Conservation (phyloP, 2,113 vertebrate species). For the Budorcas taxicolor region DNA sequence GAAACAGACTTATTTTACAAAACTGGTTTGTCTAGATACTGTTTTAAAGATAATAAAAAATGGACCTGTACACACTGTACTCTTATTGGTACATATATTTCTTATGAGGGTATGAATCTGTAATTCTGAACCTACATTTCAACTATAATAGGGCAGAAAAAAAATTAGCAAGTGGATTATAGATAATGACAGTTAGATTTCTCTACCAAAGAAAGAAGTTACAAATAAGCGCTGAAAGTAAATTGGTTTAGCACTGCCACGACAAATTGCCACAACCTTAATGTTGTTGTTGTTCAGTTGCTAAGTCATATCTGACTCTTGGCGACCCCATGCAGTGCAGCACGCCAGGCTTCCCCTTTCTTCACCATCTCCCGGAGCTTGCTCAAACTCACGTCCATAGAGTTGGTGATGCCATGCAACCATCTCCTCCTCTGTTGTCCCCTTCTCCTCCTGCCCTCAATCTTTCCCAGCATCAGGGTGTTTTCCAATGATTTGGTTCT, state of each 20-base stretch:
- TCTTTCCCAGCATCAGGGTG: not conserved
- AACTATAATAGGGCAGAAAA: not conserved
- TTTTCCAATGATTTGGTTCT: not conserved
- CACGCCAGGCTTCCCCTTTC: not conserved
- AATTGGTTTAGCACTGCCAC: not conserved
- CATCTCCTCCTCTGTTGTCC: not conserved
- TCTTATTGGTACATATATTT: not conserved
- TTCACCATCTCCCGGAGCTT: not conserved
- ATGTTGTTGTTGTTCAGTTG: not conserved
- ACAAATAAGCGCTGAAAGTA: not conserved
- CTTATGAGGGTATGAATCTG: not conserved
- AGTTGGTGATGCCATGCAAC: not conserved
- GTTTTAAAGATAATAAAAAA: not conserved
- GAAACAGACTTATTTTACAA: not conserved
- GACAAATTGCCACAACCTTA: not conserved
- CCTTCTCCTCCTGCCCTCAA: not conserved
- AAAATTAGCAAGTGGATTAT: not conserved
- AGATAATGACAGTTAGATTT: not conserved
- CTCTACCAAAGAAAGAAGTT: not conserved
- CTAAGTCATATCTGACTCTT: not conserved
- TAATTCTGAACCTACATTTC: not conserved
- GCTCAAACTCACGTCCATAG: not conserved
- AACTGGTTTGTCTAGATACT: not conserved
- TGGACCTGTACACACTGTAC: not conserved
- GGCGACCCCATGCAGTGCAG: not conserved